Percentiles rank a stretch among this genome's conserved stretches.
Conservation (phyloP, 2,113 vertebrate species). For the Ivindomyrus marchei region DNA sequence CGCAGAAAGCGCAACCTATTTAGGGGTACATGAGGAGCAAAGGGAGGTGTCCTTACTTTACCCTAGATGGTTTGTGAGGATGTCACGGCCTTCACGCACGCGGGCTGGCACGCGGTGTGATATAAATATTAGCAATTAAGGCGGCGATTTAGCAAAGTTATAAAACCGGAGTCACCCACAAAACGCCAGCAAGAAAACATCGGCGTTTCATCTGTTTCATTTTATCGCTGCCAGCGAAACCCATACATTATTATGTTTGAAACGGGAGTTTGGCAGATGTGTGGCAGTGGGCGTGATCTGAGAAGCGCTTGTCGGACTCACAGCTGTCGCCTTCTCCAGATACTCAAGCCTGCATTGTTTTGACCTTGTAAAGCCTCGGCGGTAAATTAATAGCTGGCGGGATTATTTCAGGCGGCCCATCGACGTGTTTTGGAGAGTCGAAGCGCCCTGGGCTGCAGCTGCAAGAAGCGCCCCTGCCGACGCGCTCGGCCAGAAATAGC, state of each 20-base stretch:
- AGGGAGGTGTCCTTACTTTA: neutral
- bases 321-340: neutral
- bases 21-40: neutral
- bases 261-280: neutral
- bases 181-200: neutral
- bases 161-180: neutral
- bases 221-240: neutral
- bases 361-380: neutral
- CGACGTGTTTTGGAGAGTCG: neutral
- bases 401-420: conserved; percentile 11
- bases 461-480: neutral
- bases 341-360: neutral
- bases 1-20: neutral
- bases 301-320: neutral
- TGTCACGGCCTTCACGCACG: neutral
- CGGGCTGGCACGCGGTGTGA: neutral
- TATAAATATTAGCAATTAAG: neutral
- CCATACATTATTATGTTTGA: neutral
- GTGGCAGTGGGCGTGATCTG: neutral
- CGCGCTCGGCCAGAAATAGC: conserved; percentile 17
- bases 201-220: neutral
- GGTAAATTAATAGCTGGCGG: neutral
- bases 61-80: neutral
- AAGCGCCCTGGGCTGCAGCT: neutral
- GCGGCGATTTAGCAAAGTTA: neutral